Evolutionary conservation across 30 jellyfish, hydroid and myxozoan genomes (phyloP).

Genomic region (Turritopsis rubra): DNA sequence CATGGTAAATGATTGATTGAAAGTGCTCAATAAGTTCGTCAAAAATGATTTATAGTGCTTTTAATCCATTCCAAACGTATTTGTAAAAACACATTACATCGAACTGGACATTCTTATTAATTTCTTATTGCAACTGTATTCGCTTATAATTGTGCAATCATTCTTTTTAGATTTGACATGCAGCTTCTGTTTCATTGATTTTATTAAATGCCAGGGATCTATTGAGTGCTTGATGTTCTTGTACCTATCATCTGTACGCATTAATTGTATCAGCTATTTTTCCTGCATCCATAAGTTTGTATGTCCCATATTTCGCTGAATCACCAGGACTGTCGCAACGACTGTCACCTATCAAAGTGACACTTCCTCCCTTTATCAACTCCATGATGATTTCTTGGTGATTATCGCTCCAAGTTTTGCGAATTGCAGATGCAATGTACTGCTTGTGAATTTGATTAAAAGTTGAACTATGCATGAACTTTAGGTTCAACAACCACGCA

Average conservation of each 20-base stretch:
- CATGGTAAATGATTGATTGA: conserved; percentile 5
- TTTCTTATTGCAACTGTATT: too few species aligned
- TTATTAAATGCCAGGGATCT: conserved; percentile 12
- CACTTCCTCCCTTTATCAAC: background rate
- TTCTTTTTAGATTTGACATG: too few species aligned
- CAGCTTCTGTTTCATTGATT: background rate
- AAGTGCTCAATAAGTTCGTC: background rate
- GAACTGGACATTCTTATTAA: too few species aligned
- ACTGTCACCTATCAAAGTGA: conserved; percentile 44
- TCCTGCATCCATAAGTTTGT: conserved; percentile 23
- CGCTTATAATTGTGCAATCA: too few species aligned
- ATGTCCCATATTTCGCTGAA: conserved; percentile 58
- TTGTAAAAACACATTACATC: too few species aligned
- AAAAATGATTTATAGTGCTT: too few species aligned
- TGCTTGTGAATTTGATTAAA: background rate
- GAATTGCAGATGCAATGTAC: background rate
- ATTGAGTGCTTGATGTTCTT: background rate
- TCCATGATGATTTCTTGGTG: background rate
- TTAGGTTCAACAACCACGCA: background rate
- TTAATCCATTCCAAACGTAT: too few species aligned
- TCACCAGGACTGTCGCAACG: conserved; percentile 61
- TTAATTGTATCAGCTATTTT: background rate
- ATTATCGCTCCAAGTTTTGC: background rate
- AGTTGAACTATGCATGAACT: background rate
- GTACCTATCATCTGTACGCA: background rate